Conservation (phyloP, 2,797 vertebrate species). For the Rhadinocentrus ornatus region DNA sequence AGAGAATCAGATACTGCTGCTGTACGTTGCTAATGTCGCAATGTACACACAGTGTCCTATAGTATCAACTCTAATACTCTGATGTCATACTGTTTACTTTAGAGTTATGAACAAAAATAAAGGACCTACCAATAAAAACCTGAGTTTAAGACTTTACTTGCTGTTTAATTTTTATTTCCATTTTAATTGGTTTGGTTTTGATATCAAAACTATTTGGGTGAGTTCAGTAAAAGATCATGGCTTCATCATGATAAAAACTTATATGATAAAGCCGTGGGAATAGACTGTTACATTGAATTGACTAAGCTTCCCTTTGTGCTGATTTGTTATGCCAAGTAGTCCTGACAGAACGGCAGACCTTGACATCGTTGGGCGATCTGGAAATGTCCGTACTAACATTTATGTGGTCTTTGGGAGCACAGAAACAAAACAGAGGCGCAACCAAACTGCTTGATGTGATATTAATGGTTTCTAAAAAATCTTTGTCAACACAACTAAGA, state of each 20-base stretch:
- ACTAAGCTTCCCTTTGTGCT: neutral
- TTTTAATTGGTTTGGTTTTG: neutral
- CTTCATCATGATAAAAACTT: neutral
- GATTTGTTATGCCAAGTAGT: neutral
- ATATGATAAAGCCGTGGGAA: neutral
- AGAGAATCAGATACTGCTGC: too few relatives aligned
- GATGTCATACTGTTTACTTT: neutral
- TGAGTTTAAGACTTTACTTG: neutral
- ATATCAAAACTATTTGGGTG: neutral
- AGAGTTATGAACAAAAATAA: too few relatives aligned
- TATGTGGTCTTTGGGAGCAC: slow-evolving; percentile 1
- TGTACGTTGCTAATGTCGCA: too few relatives aligned
- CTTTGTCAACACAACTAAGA: slow-evolving; percentile 4
- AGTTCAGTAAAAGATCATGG: neutral
- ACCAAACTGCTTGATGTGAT: neutral
- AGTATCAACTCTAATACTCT: neutral
- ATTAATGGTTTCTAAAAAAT: slow-evolving; percentile 2
- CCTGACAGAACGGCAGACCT: neutral
- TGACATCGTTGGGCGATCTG: neutral
- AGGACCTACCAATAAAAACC: too few relatives aligned
- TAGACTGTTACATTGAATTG: neutral
- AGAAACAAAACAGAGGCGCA: neutral
- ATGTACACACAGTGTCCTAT: neutral
- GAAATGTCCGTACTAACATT: neutral
- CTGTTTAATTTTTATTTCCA: neutral